Evolutionary conservation across 2,797 vertebrate species (phyloP), one percentile per base, ranked within the genome.

Genomic region (Parauchenoglanis ngamensis): DNA sequence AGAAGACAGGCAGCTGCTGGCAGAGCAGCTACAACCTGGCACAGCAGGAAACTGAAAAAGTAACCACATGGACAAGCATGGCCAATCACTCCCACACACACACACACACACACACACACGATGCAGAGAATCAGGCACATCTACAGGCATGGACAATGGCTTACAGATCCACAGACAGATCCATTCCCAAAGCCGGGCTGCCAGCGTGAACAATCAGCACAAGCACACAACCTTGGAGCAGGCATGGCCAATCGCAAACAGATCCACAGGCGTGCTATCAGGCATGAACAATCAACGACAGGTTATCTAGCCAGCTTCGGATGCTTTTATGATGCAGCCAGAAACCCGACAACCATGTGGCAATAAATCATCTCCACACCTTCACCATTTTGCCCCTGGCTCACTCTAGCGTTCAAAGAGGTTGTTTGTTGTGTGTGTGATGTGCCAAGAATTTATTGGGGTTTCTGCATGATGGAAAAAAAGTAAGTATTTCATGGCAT

Each of bases 51-150:
- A 87, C 87, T 86, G 91, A 57, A 90, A 92, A 92, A 92, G 90
- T 93, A 93, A 92, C 93, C 92, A 92, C 93, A 94, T 92, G 90
- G 90, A 92, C 90, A 90, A 89, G 90, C 92, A 90, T 92, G 90
- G 90, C 92, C 86, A 91, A 93, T 93, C 85, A 89, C 86, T 90
- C 49, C 68, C 89, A 91, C 87, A 87, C 83, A 54, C 46, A 52
- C 86, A 90, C 91, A 89, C 63, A 52, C 40, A 67, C 56, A 76
- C 56, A 73, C 80, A 28, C 82, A 70, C 77, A 23, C 54, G 79
- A 83, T 84, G 84, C 52, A 68, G 87, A 13, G 82, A 91, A 87
- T 87, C 84, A 83, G 81, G 85, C 31, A 84, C 67, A 86, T 85
- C 78, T 57, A 23, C 84, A 89, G 88, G 90, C 91, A 92, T 92